phyloP scores from a whole-genome alignment of 1,140 invertebrate genomes.

The Nasonia longicornis region DNA sequence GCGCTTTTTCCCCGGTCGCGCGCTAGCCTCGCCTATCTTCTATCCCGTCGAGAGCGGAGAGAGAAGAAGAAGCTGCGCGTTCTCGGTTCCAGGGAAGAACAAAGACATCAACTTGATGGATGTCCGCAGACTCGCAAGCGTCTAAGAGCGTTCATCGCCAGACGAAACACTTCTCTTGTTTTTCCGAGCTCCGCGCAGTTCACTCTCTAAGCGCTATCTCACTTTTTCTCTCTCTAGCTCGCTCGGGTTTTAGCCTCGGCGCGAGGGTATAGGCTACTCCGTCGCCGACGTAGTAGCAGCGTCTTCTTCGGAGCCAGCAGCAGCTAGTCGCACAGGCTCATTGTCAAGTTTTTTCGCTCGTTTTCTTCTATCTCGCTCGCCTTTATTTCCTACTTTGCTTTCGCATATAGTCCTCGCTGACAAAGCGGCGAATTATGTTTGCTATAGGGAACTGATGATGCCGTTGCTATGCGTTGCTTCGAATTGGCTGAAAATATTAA shows the following conservation, averaged over 20 bases:
- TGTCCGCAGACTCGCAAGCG: slow-evolving; percentile 54
- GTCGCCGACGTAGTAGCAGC: neutral
- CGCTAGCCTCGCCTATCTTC: slow-evolving; percentile 42
- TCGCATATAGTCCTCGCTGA: neutral
- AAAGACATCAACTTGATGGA: slow-evolving; percentile 65
- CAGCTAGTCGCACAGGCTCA: slow-evolving; percentile 38
- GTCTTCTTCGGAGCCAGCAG: neutral
- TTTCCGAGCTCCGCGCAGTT: slow-evolving; percentile 47
- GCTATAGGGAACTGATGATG: too few relatives aligned
- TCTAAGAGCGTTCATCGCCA: slow-evolving; percentile 61
- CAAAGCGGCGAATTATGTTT: slow-evolving; percentile 36
- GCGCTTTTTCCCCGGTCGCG: slow-evolving; percentile 50
- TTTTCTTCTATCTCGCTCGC: slow-evolving; percentile 27
- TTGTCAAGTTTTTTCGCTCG: slow-evolving; percentile 31
- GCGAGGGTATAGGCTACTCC: neutral
- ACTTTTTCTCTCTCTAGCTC: neutral
- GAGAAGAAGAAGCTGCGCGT: slow-evolving; percentile 10
- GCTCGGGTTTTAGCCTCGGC: neutral
- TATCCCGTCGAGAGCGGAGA: slow-evolving; percentile 48
- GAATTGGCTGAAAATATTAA: neutral
- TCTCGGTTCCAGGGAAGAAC: slow-evolving; percentile 53
- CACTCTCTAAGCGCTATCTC: neutral
- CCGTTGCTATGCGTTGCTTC: too few relatives aligned
- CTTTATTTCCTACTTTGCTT: slow-evolving; percentile 43
- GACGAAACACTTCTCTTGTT: slow-evolving; percentile 63